Percentiles rank a stretch among this genome's conserved stretches.
Conservation (phyloP, 2,888 invertebrate species). For the Bombyx huttoni region DNA sequence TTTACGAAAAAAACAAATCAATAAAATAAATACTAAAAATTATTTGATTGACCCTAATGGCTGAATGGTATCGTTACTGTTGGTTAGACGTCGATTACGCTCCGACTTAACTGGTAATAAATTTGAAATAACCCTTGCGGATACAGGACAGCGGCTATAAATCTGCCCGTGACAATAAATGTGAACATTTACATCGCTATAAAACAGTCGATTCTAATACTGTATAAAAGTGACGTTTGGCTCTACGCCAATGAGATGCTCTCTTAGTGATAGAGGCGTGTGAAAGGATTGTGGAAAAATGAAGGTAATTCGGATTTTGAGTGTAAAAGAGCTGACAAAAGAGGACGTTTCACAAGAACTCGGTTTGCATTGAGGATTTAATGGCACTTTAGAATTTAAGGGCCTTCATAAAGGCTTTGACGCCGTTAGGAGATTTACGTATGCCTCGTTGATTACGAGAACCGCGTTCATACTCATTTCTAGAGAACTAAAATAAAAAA, state of each 20-base stretch:
- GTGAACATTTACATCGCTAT: conserved; percentile 49
- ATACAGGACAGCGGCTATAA: conserved; percentile 43
- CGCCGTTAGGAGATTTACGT: conserved; percentile 33
- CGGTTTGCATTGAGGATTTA: conserved; percentile 45
- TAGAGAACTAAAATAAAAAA: conserved; percentile 3
- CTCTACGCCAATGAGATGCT: conserved; percentile 50
- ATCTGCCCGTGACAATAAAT: conserved; percentile 44
- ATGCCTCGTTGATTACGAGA: conserved; percentile 31
- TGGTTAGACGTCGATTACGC: conserved; percentile 28
- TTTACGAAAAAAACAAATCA: no score
- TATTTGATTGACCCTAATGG: conserved; percentile 8
- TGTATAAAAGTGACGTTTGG: conserved; percentile 58
- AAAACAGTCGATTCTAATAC: conserved; percentile 58
- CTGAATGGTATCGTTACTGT: conserved; percentile 17
- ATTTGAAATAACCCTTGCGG: conserved; percentile 41
- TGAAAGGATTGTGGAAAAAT: conserved; percentile 35
- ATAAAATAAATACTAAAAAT: not conserved
- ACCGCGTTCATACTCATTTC: conserved; percentile 11
- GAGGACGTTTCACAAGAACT: conserved; percentile 47
- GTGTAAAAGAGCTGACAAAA: conserved; percentile 52
- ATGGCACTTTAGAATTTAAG: conserved; percentile 46
- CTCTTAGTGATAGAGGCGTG: conserved; percentile 28
- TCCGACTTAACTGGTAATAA: conserved; percentile 41
- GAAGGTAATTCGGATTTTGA: conserved; percentile 42
- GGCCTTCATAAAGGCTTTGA: conserved; percentile 34